Conservation (phyloP, 30 jellyfish, hydroid and myxozoan species). For the Cassiopea xamachana region DNA sequence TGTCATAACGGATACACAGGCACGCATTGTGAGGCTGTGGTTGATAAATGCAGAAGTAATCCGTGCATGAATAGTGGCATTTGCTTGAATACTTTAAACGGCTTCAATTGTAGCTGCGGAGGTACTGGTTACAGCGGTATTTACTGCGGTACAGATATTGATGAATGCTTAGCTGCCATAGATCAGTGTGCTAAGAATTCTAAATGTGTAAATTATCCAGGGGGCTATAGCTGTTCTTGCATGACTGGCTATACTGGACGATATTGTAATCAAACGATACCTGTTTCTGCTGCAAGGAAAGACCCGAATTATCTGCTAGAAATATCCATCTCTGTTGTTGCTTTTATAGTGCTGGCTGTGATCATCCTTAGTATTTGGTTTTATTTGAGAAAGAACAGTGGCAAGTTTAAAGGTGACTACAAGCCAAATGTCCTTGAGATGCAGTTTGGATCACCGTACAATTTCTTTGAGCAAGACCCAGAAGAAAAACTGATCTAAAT, state of each 20-base stretch:
- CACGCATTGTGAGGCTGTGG: constrained; percentile 25
- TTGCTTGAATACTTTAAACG: constrained; percentile 1
- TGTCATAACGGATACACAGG: constrained; percentile 69
- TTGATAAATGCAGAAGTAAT: constrained; percentile 22
- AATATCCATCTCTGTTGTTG: constrained; percentile 37
- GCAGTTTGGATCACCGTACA: constrained; percentile 74
- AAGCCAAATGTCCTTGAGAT: constrained; percentile 68
- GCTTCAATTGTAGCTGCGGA: constrained; percentile 46
- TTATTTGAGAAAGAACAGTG: constrained; percentile 45
- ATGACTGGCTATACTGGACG: constrained; percentile 22
- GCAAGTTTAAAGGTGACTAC: constrained; percentile 64
- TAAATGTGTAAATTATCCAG: constrained; percentile 46
- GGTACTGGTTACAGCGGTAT: constrained; percentile 65
- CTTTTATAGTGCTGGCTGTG: constrained; percentile 25
- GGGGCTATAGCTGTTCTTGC: constrained; percentile 68
- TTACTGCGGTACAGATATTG: constrained; percentile 28
- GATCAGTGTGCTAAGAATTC: constrained; percentile 37
- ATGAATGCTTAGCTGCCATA: constrained; percentile 35
- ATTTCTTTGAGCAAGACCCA: constrained; percentile 68
- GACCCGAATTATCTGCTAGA: constrained; percentile 26
- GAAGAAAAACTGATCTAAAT: constrained; percentile 71
- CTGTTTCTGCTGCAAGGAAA: constrained; percentile 18
- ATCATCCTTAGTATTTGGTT: constrained; percentile 20
- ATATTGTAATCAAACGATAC: constrained; percentile 44
- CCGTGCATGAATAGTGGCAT: constrained; percentile 64